Base-by-base conservation (phyloP, 2,888 invertebrate species). In the Meghimatium bilineatum region DNA sequence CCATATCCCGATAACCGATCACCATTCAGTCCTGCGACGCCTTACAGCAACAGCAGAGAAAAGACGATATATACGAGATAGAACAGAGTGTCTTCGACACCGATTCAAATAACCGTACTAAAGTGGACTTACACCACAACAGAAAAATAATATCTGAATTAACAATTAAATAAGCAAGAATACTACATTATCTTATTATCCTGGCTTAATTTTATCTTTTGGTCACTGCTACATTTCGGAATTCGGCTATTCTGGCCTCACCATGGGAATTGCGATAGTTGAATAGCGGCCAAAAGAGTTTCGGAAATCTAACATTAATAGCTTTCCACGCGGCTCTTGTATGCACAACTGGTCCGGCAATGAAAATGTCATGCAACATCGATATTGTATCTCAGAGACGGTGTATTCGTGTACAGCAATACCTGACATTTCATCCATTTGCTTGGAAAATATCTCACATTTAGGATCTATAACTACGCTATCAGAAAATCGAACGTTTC, bases 201-300 rank as follows among this genome's bases (percentile, higher is more conserved):
- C n/a, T n/a, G n/a, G n/a, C n/a, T n/a, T n/a, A 23, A 38, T 44
- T 38, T 52, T 74, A 29, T 49, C 1, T 44, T 49, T 74, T 52
- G 14, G n/a, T 74, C 29, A 32, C 29, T 8, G 29, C 49, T 52
- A 52, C 29, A 17, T 74, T 52, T 3, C 20, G 29, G 44, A 29
- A 74, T 49, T 74, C 52, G 74, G 52, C 49, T 74, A 74, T 74
- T 74, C 74, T 74, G 1, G 17, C 52, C 10, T 29, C 74, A 10
- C 74, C 32, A 14, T 74, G 74, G 74, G 74, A 74, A 71, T 74
- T 29, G 32, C 29, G 17, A 17, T n/a, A 29, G 49, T 29, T 49
- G 74, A 52, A 52, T 52, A 52, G 49, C 52, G 52, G 52, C 74
- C 29, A n/a, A 74, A 49, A 5, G 38, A n/a, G 17, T 74, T 49